Base-by-base conservation (phyloP, 53 echinoderm and acorn worm species). In the Henricia sp. region DNA sequence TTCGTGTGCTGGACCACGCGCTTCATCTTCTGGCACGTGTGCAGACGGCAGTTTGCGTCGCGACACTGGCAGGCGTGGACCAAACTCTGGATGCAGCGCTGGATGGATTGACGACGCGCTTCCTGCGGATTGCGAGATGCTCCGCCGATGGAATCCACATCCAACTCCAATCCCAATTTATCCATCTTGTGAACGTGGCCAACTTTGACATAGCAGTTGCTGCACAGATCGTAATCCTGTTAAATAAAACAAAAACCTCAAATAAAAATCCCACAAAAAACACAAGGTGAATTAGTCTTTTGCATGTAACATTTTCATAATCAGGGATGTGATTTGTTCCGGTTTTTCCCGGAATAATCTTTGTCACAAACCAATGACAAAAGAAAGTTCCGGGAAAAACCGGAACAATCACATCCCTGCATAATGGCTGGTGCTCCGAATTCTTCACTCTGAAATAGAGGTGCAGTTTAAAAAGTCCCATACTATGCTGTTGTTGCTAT, bases 21-120 rank as follows among this genome's bases (percentile, higher is more conserved):
- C 84, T 99, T 99, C 99, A 99, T 99, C 89, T 95, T 94, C 92
- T 99, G 99, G 77, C 99, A 99, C 88, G 92, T 99, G 23, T 92
- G 94, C 71, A 99, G 72, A 56, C 94, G 88, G 82, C 99, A 99
- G 75, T 99, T 99, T 83, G 99, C 99, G 59, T 99, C 99, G 12
- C 99, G 90, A 75, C 99, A 99, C 85, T 99, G 99, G 91, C 95
- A 92, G 55, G 99, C 99, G 50, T 99, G 99, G 44, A 99, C 99
- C 84, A 99, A 84, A 23, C 94, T 95, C 87, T 99, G 99, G 86
- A 99, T 99, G 83, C 99, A 99, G 30, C 99, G 90, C 86, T 95
- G 99, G 83, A 99, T 99, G 68, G 99, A 99, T 55, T 84, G 74
- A 37, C 92, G 90, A n/a, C 94, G 99, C 39, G 99, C 94, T 33